Evolutionary conservation across 2,113 vertebrate species (phyloP).

Genomic region (Cryptotis parvus): DNA sequence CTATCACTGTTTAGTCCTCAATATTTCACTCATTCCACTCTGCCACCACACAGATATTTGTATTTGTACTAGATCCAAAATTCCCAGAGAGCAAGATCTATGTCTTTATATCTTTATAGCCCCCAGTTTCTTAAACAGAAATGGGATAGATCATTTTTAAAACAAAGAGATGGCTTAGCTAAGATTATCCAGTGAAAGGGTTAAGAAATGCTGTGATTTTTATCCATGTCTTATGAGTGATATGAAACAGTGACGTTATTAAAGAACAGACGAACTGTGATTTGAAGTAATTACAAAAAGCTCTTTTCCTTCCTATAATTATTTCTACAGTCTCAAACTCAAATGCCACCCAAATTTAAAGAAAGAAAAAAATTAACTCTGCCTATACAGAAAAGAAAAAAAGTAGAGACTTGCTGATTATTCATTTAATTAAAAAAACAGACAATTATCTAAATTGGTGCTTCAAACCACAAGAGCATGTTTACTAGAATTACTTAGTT

Average conservation of each 20-base stretch:
- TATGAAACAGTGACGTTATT: constrained; percentile 37
- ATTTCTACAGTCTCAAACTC: constrained; percentile 52
- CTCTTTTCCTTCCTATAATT: constrained; percentile 41
- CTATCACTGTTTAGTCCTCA: not conserved
- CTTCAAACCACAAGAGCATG: constrained; percentile 80
- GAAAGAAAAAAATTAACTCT: constrained; percentile 58
- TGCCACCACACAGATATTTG: not conserved
- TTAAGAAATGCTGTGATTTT: not conserved
- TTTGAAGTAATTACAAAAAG: constrained; percentile 1
- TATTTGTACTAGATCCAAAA: not conserved
- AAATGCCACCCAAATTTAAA: constrained; percentile 14
- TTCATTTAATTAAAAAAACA: constrained; percentile 83
- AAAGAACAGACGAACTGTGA: constrained; percentile 1
- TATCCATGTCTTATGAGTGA: constrained; percentile 15
- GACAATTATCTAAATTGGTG: constrained; percentile 79
- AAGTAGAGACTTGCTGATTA: constrained; percentile 71
- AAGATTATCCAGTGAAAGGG: not conserved
- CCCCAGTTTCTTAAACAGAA: not conserved
- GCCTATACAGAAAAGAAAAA: not conserved
- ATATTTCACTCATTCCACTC: not conserved
- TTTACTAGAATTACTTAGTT: constrained; percentile 76
- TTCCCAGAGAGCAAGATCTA: not conserved
- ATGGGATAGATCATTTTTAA: not conserved
- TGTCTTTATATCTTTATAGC: too few relatives aligned
- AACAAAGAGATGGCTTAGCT: not conserved